Conservation (phyloP, 2,113 vertebrate species). For the Laticauda colubrina region DNA sequence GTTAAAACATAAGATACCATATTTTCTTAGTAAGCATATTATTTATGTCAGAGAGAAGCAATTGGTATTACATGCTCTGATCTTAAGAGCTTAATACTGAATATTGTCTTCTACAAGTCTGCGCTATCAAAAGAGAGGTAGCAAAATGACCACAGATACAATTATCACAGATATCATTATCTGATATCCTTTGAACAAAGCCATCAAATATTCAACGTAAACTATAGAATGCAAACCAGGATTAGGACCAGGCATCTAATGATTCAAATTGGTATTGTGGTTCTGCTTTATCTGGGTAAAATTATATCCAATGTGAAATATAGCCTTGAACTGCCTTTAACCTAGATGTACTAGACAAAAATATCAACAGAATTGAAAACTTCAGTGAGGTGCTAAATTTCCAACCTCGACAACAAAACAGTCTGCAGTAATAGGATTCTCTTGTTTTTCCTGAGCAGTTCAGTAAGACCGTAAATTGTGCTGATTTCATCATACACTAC, state of each 20-base stretch:
- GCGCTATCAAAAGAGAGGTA: not conserved
- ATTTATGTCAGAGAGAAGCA: not conserved
- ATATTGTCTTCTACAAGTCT: not conserved
- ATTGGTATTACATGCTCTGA: not conserved
- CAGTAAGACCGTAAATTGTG: not conserved
- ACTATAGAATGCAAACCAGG: not conserved
- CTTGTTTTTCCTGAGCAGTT: not conserved
- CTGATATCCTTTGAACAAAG: not conserved
- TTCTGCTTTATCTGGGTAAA: not conserved
- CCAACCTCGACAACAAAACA: not conserved
- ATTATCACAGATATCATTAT: not conserved
- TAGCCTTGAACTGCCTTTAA: not conserved
- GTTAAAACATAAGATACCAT: not conserved
- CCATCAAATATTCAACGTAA: not conserved
- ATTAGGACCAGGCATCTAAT: not conserved
- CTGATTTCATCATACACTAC: not conserved
- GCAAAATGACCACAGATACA: not conserved
- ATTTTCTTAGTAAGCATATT: not conserved
- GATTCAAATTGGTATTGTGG: not conserved
- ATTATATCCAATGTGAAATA: not conserved
- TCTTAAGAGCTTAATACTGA: not conserved
- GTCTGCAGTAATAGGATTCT: not conserved
- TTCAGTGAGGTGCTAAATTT: conserved; percentile 6
- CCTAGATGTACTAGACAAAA: not conserved
- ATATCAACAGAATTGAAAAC: not conserved